Conservation (phyloP, 2,888 invertebrate species). For the Chrysomela aeneicollis region DNA sequence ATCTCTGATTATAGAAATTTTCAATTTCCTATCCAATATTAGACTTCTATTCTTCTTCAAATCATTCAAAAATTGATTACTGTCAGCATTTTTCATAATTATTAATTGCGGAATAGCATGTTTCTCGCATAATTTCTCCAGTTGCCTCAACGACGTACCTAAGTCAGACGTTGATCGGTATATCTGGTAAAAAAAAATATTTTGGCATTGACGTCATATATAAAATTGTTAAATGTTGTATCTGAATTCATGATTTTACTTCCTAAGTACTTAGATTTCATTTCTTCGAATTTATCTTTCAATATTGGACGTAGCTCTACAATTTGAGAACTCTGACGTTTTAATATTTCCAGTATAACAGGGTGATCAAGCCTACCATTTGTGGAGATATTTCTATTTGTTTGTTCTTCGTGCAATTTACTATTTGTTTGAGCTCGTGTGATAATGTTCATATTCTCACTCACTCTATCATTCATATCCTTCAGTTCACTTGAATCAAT, state of each 20-base stretch:
- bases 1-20: not conserved
- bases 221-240: not conserved
- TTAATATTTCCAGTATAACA: not conserved
- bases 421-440: not conserved
- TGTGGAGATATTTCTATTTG: not conserved
- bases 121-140: not conserved
- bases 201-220: not conserved
- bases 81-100: conserved; percentile 1
- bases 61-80: not conserved
- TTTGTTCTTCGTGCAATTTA: not conserved
- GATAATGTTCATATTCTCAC: not conserved
- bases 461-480: not conserved
- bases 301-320: not conserved
- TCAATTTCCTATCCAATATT: not conserved
- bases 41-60: not conserved
- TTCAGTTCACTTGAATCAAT: not conserved
- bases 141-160: conserved; percentile 1
- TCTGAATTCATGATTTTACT: not conserved
- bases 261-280: not conserved
- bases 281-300: not conserved
- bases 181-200: not conserved
- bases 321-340: not conserved
- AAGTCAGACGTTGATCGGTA: not conserved
- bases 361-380: conserved; percentile 3
- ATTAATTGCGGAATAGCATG: not conserved